Evolutionary conservation across 2,113 vertebrate genomes (phyloP), one percentile per base, ranked within the genome.

Genomic region (Rhadina sibilatrix): DNA sequence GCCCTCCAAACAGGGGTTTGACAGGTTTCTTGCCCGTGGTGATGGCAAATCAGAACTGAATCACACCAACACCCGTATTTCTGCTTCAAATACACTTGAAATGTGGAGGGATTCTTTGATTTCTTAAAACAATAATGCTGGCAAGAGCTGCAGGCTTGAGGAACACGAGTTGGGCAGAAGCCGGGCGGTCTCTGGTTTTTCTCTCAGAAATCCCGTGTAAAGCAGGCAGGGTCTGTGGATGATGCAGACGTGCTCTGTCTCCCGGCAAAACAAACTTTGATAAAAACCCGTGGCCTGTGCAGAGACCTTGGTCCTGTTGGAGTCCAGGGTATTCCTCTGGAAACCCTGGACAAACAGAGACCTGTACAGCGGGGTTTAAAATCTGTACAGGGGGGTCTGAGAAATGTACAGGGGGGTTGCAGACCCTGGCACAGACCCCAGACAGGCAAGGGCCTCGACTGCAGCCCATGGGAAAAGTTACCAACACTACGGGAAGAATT

Each of bases 211-310:
- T 3, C 6, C 24, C 1, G 4, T 6, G 37, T 13, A 1, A 15
- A 54, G 4, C 6, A 0, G 42, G 25, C 23, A 40, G 61, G 30
- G 33, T 2, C 23, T 27, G 2, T 1, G 2, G 50, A 2, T 28
- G 2, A 1, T 7, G 33, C 10, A 10, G 11, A 5, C 11, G 2
- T 0, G 1, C 11, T n/a, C 25, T 28, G 10, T 12, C 4, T 5
- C 7, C 23, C 37, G 19, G 0, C 2, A 12, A 14, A 5, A n/a
- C n/a, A n/a, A n/a, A n/a, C 11, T 23, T 2, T 15, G 59, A 8
- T 3, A 14, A 3, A 12, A 11, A 0, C 20, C 4, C 5, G 1
- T 0, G 18, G 35, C 24, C 5, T 1, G 16, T 4, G 52, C 56
- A 27, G 52, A 15, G 56, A 3, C 20, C 38, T 15, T 3, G 35